These are phyloP conservation scores for Emys orbicularis DNA, from an alignment of 2,797 vertebrate species.

Conservation along the genomic window DNA sequence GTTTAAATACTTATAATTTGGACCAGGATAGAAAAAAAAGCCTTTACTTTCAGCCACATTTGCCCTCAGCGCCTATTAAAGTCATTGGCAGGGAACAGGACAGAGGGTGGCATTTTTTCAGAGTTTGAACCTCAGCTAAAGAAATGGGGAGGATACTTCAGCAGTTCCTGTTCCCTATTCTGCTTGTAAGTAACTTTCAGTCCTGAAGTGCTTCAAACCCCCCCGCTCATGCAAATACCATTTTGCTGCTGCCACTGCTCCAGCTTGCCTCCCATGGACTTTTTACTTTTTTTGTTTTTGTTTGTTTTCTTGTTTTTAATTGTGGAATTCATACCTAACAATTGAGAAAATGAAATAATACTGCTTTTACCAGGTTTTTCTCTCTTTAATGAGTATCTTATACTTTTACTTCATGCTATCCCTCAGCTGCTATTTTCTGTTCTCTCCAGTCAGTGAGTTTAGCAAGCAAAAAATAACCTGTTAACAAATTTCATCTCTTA, in stretches of 20 bases:
- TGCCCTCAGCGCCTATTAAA: neutral
- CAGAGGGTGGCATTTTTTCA: neutral
- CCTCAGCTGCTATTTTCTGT: conserved; percentile 27
- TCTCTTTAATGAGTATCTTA: neutral
- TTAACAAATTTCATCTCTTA: conserved; percentile 71
- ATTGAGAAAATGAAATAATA: neutral
- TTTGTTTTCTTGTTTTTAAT: neutral
- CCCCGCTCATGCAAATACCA: neutral
- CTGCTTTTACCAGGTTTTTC: neutral
- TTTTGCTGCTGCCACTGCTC: neutral
- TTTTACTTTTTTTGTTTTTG: neutral
- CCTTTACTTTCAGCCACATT: neutral
- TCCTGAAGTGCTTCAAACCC: neutral
- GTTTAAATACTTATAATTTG: neutral
- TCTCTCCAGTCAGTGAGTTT: conserved; percentile 63
- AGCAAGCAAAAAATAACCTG: conserved; percentile 60
- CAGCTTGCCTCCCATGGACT: neutral
- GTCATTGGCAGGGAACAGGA: neutral
- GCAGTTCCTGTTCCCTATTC: neutral
- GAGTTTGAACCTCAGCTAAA: neutral
- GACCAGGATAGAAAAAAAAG: neutral
- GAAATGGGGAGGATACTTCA: neutral
- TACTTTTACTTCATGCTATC: neutral
- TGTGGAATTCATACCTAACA: neutral
- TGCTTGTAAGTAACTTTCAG: neutral